Evolutionary conservation across 2,113 vertebrate species (phyloP), one percentile per base, ranked within the genome.

Genomic region (Scytalopus superciliaris): DNA sequence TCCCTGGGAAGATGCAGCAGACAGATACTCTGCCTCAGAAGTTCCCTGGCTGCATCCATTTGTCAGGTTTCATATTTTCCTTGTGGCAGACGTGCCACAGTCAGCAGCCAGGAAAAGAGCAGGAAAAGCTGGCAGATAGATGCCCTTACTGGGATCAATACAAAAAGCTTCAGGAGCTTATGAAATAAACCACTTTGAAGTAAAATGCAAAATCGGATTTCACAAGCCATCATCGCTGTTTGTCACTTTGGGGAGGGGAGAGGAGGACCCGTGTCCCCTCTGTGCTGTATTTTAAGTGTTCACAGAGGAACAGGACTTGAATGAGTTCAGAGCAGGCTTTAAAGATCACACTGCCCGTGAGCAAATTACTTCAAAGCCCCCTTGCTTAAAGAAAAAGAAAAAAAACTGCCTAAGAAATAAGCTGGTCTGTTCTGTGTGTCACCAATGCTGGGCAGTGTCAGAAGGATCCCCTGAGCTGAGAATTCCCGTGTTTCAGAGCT

Each of bases 131-230:
- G 79, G 67, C 62, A 89, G 91, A 80, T 39, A 79, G 60, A 53
- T 68, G 67, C 47, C 57, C 78, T 80, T 31, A 14, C 62, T 68
- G 82, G 59, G 81, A 90, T 86, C 68, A 82, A 75, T 77, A 63
- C 27, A 60, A 49, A 93, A 93, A 94, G 52, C 72, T 94, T 39
- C 31, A 78, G 91, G 80, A 95, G 84, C 69, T 91, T 21, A 91
- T 84, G 84, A 91, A 86, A 90, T 74, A 66, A 84, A 95, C 31
- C 44, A 60, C 83, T 94, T 94, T 85, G 93, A 95, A 92, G 87
- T 64, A 49, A 97, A 95, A 89, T 35, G 87, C 77, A 89, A 86
- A 95, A 69, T 16, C 55, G 57, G 60, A 57, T 94, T 92, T 96
- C 86, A 77, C 64, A 69, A 90, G 83, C 53, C 70, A 56, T 88